phyloP scores from a whole-genome alignment of 2,888 invertebrate genomes.

The Malachius bipustulatus region DNA sequence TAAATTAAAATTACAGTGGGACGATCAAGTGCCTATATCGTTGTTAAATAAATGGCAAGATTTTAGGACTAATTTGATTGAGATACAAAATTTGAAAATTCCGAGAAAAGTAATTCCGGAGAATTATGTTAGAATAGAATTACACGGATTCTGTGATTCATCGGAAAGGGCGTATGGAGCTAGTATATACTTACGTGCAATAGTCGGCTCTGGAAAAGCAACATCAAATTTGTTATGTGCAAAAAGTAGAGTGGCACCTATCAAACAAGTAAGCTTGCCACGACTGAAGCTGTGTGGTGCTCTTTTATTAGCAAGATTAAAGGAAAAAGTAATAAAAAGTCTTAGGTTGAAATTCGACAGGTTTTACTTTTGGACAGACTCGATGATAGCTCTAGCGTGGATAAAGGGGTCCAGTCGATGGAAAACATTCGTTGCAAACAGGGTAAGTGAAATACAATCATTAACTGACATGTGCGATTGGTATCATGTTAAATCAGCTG shows the following conservation, averaged over 20 bases:
- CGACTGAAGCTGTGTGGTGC: background rate
- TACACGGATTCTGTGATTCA: constrained; percentile 7
- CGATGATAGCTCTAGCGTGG: constrained; percentile 1
- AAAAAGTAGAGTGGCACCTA: background rate
- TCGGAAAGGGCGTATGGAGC: constrained; percentile 7
- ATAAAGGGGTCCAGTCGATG: constrained; percentile 6
- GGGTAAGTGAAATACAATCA: constrained; percentile 7
- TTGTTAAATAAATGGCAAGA: background rate
- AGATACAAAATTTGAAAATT: background rate
- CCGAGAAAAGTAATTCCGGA: background rate
- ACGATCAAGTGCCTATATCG: background rate
- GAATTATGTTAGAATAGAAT: background rate
- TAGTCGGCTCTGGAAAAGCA: background rate
- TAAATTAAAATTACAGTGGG: constrained; percentile 6
- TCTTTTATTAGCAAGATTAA: background rate
- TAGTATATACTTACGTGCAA: constrained; percentile 7
- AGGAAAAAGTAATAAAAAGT: background rate
- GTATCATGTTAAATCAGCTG: constrained; percentile 6
- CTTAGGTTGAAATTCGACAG: background rate
- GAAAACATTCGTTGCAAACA: constrained; percentile 8
- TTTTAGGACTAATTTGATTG: background rate
- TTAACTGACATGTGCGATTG: constrained; percentile 2
- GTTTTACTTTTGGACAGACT: constrained; percentile 4
- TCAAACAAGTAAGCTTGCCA: background rate
- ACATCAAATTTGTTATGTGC: background rate